phyloP scores from a whole-genome alignment of 2,888 invertebrate genomes.

The Periphyllus acericola region DNA sequence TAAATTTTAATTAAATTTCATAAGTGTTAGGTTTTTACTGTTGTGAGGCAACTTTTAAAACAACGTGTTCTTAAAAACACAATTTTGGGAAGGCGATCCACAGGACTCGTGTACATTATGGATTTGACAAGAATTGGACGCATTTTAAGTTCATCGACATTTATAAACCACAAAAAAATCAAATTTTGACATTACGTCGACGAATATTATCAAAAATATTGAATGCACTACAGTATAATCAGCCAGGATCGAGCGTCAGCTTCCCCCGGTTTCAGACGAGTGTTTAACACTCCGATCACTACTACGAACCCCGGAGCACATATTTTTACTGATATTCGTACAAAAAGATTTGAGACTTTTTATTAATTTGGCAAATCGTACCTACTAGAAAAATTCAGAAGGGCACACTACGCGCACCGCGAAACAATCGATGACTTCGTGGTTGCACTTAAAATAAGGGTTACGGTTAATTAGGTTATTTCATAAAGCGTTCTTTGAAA shows the following conservation, averaged over 20 bases:
- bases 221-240: not conserved
- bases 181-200: not conserved
- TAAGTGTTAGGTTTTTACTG: not conserved
- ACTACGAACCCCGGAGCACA: too few relatives aligned
- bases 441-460: slow-evolving; percentile 34
- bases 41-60: not conserved
- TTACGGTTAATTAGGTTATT: slow-evolving; percentile 55
- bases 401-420: not conserved
- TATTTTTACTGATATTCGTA: not conserved
- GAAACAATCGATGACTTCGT: slow-evolving; percentile 21
- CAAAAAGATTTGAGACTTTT: not conserved
- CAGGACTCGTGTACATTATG: not conserved
- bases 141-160: too few relatives aligned
- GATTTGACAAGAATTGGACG: not conserved
- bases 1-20: too few relatives aligned
- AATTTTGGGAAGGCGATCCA: not conserved
- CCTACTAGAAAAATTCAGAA: not conserved
- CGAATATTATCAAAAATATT: not conserved
- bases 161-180: too few relatives aligned
- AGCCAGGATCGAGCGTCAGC: not conserved
- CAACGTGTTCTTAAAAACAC: not conserved
- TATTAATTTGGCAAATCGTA: slow-evolving; percentile 12
- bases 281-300: too few relatives aligned
- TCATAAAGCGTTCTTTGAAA: slow-evolving; percentile 27
- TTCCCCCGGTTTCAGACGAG: too few relatives aligned